Base-by-base conservation (phyloP, 2,113 vertebrate genomes). In the Elanus axillaris region DNA sequence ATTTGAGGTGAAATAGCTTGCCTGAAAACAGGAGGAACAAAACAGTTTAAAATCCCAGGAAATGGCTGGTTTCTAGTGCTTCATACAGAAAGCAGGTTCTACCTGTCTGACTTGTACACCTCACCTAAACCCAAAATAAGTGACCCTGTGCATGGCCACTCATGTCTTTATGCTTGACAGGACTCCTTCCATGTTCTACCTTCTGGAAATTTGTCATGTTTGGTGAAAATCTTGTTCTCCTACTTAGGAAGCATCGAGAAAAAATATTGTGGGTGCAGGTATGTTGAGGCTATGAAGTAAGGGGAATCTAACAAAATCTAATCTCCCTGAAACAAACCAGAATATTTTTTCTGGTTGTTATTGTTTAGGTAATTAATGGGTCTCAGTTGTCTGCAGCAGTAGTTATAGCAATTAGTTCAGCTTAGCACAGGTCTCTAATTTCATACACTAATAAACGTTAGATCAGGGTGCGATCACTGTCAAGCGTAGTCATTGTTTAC, bases 381-480 rank as follows among this genome's bases (percentile, higher is more conserved):
- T 53, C 84, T 94, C 71, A 3, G 32, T 78, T 86, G 85, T 91
- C 77, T 94, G 77, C 56, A 74, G 67, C 71, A 36, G 71, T 62
- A 71, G 74, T 92, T 85, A 67, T 2, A 68, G 82, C 67, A 95
- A 96, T 97, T 95, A 93, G 74, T 66, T 92, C 85, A 85, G 69
- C 60, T 95, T 94, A 97, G 77, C 88, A 79, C 69, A 77, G 86
- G 76, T 42, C 88, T 92, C 86, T 96, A 85, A 96, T 96, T 97
- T 96, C 68, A 86, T 96, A 72, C 92, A 96, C 96, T 93, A 94
- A 92, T 96, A 97, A 94, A 86, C 40, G 74, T 62, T 63, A 72
- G 76, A 93, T 75, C 63, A 26, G 69, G 58, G 71, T 59, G 73
- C 3, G 9, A 90, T 87, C 75, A 86, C 94, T 50, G 88, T 94